Percentiles rank a stretch among this genome's conserved stretches.
These are phyloP conservation scores for Heliconius aoede DNA, from an alignment of 2,888 invertebrate species.

Conservation along the genomic window DNA sequence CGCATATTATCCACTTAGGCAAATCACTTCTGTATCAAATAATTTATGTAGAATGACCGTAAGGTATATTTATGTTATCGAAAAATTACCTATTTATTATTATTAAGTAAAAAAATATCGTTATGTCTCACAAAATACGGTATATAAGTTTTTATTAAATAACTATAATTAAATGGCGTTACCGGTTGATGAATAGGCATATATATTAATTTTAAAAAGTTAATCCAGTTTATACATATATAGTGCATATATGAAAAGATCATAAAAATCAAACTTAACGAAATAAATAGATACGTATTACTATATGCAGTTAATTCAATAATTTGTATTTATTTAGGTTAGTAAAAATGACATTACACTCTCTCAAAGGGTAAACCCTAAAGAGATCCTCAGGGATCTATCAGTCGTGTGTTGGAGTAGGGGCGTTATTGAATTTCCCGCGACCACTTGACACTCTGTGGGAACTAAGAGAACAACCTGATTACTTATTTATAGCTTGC, in stretches of 20 bases:
- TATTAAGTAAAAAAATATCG: not conserved
- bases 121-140: not conserved
- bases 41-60: conserved; percentile 49
- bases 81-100: conserved; percentile 34
- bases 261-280: not conserved
- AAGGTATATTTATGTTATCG: conserved; percentile 34
- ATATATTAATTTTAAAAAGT: no score
- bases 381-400: conserved; percentile 48
- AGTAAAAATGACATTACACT: conserved; percentile 35
- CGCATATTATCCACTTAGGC: conserved; percentile 79
- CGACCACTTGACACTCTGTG: conserved; percentile 42
- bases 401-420: conserved; percentile 44
- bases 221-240: no score
- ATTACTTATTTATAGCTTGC: not conserved
- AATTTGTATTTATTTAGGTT: conserved; percentile 21
- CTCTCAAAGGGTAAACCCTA: conserved; percentile 38
- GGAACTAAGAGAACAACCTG: conserved; percentile 34
- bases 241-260: no score
- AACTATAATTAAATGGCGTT: not conserved
- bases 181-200: no score
- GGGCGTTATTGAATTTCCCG: conserved; percentile 48
- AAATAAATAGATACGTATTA: no score
- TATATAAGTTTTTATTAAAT: not conserved
- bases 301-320: not conserved
- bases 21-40: conserved; percentile 79